These are phyloP conservation scores for Ptilorrhoa leucosticta DNA, from an alignment of 2,113 vertebrate species.

Conservation along the genomic window DNA sequence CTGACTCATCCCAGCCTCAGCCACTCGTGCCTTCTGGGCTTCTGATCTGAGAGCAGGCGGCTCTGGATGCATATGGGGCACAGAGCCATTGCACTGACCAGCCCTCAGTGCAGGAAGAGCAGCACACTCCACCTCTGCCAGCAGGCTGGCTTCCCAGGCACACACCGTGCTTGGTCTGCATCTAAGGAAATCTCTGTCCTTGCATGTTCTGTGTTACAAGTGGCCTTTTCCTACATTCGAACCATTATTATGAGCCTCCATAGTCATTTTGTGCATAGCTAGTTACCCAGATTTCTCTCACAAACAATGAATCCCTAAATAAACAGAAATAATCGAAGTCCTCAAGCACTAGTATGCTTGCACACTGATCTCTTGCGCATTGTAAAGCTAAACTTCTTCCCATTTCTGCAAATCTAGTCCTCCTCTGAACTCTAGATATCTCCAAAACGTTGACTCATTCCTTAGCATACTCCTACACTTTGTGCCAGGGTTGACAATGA, in stretches of 20 bases:
- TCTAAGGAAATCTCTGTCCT: not conserved
- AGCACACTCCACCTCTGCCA: not conserved
- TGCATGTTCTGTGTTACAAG: not conserved
- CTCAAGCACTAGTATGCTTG: not conserved
- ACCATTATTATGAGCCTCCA: not conserved
- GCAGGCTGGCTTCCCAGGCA: not conserved
- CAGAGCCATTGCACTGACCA: not conserved
- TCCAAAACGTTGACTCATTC: not conserved
- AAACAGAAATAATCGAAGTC: not conserved
- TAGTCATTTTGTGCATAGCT: not conserved
- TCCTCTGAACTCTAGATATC: not conserved
- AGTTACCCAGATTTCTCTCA: not conserved
- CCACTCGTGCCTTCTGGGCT: not conserved
- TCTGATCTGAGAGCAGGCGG: not conserved
- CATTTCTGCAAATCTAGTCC: not conserved
- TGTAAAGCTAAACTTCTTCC: not conserved
- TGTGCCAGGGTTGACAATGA: not conserved
- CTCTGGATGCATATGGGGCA: rapidly evolving
- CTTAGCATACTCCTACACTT: not conserved
- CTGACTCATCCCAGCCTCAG: not conserved
- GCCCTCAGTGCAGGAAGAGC: not conserved
- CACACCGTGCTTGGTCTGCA: not conserved
- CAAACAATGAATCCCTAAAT: not conserved
- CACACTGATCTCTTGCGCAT: not conserved
- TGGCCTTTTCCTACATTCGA: rapidly evolving